Evolutionary conservation across 2,797 vertebrate species (phyloP).

Genomic region (Numenius phaeopus): DNA sequence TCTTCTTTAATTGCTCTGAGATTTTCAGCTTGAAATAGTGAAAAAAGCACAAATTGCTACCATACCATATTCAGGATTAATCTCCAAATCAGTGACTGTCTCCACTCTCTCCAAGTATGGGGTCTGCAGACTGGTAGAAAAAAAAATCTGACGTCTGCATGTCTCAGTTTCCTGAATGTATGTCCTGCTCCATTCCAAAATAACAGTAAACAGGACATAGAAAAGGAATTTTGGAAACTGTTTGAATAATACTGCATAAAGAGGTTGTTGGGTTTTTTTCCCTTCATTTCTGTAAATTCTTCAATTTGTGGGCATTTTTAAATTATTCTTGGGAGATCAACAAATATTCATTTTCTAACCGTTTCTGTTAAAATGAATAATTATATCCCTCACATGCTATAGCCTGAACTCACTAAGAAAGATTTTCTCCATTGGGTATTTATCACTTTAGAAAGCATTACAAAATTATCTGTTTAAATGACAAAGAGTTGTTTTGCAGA

Average conservation of each 20-base stretch:
- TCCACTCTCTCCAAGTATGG: not conserved
- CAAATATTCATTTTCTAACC: not conserved
- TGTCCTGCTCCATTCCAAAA: not conserved
- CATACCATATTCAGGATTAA: not conserved
- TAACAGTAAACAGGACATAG: not conserved
- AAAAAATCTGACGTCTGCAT: not conserved
- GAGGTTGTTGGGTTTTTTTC: accelerated
- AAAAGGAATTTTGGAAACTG: not conserved
- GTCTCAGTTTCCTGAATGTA: not conserved
- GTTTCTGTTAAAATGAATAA: not conserved
- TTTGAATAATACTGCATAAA: not conserved
- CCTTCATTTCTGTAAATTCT: not conserved
- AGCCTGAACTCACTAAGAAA: not conserved
- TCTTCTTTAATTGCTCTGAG: not conserved
- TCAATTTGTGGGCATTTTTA: not conserved
- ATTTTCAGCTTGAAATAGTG: not conserved
- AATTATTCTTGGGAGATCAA: not conserved
- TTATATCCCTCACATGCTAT: not conserved
- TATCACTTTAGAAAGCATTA: not conserved
- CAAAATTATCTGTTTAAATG: not conserved
- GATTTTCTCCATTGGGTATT: not conserved
- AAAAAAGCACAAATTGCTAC: not conserved
- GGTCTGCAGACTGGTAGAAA: not conserved
- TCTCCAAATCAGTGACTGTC: not conserved
- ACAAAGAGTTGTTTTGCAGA: not conserved